phyloP scores from a whole-genome alignment of 2,797 vertebrate species.

The Sebastes goodei region DNA sequence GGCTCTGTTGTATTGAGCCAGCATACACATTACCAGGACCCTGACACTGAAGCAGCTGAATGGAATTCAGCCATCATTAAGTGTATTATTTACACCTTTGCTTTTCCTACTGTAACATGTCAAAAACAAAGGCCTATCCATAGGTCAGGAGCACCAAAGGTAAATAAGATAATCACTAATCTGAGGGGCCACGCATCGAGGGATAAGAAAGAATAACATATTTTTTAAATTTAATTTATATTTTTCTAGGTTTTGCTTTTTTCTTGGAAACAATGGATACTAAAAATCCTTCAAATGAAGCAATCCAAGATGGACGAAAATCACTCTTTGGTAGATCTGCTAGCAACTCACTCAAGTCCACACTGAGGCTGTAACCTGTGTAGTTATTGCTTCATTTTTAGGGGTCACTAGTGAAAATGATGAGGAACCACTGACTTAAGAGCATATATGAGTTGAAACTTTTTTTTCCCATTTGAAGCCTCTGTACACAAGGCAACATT shows the following conservation, averaged over 20 bases:
- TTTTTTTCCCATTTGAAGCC: not conserved
- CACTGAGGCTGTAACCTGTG: not conserved
- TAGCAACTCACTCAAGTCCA: not conserved
- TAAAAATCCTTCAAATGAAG: not conserved
- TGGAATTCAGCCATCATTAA: not conserved
- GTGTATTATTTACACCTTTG: not conserved
- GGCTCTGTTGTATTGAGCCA: not conserved
- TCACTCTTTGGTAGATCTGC: not conserved
- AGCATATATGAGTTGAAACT: not conserved
- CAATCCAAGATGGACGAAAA: not conserved
- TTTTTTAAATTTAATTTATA: rapidly evolving
- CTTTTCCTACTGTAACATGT: not conserved
- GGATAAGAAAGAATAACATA: not conserved
- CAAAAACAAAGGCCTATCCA: not conserved
- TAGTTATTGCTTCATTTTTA: not conserved
- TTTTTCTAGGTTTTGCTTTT: not conserved
- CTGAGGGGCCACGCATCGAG: not conserved
- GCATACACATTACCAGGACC: not conserved
- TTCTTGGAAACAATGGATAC: not conserved
- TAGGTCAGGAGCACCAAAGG: not conserved
- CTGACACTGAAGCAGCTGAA: not conserved
- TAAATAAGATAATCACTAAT: not conserved
- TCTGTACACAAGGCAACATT: not conserved
- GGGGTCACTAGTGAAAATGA: not conserved
- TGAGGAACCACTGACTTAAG: not conserved